phyloP scores from a whole-genome alignment of 2,888 invertebrate genomes.

The Phanerotoma sp. region DNA sequence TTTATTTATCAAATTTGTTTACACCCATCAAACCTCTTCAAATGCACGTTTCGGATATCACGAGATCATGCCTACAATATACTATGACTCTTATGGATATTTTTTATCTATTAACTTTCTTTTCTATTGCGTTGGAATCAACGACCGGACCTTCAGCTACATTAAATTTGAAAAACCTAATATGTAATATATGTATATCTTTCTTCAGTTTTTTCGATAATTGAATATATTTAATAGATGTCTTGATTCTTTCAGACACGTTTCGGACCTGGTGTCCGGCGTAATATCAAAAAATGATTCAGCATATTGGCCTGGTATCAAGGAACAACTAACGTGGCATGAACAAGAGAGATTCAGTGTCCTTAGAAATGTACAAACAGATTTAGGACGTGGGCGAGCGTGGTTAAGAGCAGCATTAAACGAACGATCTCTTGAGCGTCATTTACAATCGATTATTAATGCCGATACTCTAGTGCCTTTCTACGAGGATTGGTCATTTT shows the following conservation, averaged over 20 bases:
- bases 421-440: constrained; percentile 83
- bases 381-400: constrained; percentile 80
- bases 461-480: constrained; percentile 50
- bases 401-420: constrained; percentile 89
- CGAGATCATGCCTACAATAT: too few relatives aligned
- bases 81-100: too few relatives aligned
- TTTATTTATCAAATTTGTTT: too few relatives aligned
- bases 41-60: too few relatives aligned
- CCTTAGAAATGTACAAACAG: constrained; percentile 68
- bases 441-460: constrained; percentile 53
- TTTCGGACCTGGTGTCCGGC: constrained; percentile 71
- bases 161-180: too few relatives aligned
- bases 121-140: too few relatives aligned
- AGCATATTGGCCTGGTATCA: constrained; percentile 78
- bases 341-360: constrained; percentile 83
- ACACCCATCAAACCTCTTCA: too few relatives aligned
- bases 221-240: too few relatives aligned
- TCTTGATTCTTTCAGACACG: constrained; percentile 65
- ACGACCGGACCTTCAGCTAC: too few relatives aligned
- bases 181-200: too few relatives aligned
- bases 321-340: constrained; percentile 80
- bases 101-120: too few relatives aligned
- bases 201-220: too few relatives aligned
- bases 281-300: constrained; percentile 56
- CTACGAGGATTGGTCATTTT: constrained; percentile 85